These are phyloP conservation scores for Probaryconus sp. DNA, from an alignment of 1,140 invertebrate genomes.

Conservation along the genomic window DNA sequence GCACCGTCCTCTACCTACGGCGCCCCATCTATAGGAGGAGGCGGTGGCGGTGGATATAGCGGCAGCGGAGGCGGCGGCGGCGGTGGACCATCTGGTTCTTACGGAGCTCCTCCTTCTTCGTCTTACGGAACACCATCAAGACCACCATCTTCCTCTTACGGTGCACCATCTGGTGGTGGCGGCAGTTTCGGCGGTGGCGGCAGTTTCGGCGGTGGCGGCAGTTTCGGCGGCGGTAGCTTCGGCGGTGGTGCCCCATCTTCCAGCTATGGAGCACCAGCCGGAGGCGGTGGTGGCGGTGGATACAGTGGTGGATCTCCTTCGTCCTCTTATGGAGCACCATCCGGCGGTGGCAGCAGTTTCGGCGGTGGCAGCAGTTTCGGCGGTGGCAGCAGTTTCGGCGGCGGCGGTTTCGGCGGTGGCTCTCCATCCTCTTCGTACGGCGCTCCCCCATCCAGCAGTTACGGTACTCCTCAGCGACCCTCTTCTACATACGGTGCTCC, in stretches of 20 bases:
- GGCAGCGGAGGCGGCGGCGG: constrained; percentile 57
- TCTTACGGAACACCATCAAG: constrained; percentile 49
- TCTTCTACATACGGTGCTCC: constrained; percentile 58
- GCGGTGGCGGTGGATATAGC: constrained; percentile 64
- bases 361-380: constrained; percentile 64
- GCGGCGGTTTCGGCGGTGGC: constrained; percentile 56
- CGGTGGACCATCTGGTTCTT: constrained; percentile 68
- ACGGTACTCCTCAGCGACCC: constrained; percentile 10
- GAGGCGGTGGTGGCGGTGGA: constrained; percentile 6
- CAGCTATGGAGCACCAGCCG: constrained; percentile 69
- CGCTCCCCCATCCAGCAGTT: constrained; percentile 48
- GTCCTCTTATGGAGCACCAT: constrained; percentile 56
- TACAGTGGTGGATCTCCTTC: constrained; percentile 29
- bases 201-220: constrained; percentile 23
- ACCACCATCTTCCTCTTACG: constrained; percentile 76
- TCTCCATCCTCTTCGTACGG: constrained; percentile 73
- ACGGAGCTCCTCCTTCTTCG: constrained; percentile 67
- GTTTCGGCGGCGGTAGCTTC: constrained; percentile 35
- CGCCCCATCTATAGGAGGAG: constrained; percentile 70
- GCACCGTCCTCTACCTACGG: constrained; percentile 74
- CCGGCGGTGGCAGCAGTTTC: constrained; percentile 38
- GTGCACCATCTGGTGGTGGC: constrained; percentile 64
- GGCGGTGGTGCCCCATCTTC: constrained; percentile 69
- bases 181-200: constrained; percentile 63
- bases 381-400: constrained; percentile 36